Conservation (phyloP, 1,140 invertebrate species). For the Andrena cerasifolii region DNA sequence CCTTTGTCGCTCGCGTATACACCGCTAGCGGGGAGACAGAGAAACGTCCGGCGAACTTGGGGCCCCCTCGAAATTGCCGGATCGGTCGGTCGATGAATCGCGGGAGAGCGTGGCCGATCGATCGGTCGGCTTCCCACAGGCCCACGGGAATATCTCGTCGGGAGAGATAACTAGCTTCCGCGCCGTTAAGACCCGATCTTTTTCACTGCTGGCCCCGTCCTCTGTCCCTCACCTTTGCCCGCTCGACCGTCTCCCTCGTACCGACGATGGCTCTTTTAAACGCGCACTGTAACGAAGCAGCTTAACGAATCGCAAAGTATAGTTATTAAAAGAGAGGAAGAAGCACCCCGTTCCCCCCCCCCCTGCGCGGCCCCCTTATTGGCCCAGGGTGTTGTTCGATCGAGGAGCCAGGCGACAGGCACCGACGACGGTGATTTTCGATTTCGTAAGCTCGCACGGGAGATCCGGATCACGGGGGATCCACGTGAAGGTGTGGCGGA, state of each 20-base stretch:
- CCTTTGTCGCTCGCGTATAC: conserved; percentile 23
- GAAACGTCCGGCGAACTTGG: not conserved
- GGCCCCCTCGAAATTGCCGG: conserved; percentile 30
- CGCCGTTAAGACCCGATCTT: conserved; percentile 1
- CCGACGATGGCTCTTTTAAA: conserved; percentile 47
- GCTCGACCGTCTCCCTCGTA: not conserved
- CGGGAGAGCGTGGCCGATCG: conserved; percentile 37
- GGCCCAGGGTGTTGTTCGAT: not conserved
- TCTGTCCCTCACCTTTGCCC: too few relatives aligned
- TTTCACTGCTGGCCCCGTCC: not conserved
- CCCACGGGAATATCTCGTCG: conserved; percentile 20
- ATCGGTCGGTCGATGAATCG: conserved; percentile 32
- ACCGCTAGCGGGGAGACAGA: not conserved
- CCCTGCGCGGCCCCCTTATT: too few relatives aligned
- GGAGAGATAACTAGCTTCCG: conserved; percentile 53
- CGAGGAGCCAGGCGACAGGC: conserved; percentile 7
- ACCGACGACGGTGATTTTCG: conserved; percentile 47
- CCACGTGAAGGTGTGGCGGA: conserved; percentile 20
- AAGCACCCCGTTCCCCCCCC: not conserved
- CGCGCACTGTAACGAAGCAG: conserved; percentile 52
- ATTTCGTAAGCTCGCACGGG: conserved; percentile 40
- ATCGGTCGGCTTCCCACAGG: conserved; percentile 34
- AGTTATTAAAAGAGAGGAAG: conserved; percentile 51
- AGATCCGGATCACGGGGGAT: conserved; percentile 7
- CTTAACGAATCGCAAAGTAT: conserved; percentile 60